Conservation (phyloP, 2,113 vertebrate species). For the Mugil cephalus region DNA sequence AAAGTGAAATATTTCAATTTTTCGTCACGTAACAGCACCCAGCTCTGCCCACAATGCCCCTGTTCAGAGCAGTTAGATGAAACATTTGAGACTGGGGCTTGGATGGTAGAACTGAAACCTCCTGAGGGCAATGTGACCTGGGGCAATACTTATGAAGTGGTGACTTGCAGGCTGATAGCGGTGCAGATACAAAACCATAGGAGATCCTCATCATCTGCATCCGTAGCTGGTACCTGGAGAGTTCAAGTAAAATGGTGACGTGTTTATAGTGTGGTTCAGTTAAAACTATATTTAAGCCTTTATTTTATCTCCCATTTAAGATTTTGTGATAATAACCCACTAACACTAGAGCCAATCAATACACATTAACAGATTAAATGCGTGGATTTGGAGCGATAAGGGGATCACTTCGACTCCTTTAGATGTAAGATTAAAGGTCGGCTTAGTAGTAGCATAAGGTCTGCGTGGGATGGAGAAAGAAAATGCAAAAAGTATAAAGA, state of each 20-base stretch:
- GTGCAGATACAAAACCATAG: conserved; percentile 25
- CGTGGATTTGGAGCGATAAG: rapidly evolving
- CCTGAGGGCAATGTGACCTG: conserved; percentile 47
- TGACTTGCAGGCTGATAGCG: conserved; percentile 21
- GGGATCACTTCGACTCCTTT: not conserved
- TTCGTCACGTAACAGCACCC: conserved; percentile 20
- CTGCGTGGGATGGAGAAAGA: not conserved
- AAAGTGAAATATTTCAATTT: conserved; percentile 31
- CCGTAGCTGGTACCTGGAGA: not conserved
- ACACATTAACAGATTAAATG: not conserved
- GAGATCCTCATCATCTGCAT: conserved; percentile 4
- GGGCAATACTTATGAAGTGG: conserved; percentile 45
- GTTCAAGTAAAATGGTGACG: not conserved
- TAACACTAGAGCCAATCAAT: not conserved
- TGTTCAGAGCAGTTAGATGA: conserved; percentile 40
- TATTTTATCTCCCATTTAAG: not conserved
- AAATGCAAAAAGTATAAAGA: not conserved
- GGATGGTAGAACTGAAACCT: conserved; percentile 35
- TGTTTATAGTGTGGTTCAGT: not conserved
- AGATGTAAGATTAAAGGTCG: not conserved
- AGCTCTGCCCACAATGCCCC: conserved; percentile 28
- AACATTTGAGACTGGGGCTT: conserved; percentile 24
- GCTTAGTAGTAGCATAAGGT: not conserved
- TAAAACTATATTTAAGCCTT: not conserved
- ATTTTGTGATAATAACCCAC: too few relatives aligned